Evolutionary conservation across 2,797 vertebrate genomes (phyloP).

Genomic region (Neomorphus geoffroyi): DNA sequence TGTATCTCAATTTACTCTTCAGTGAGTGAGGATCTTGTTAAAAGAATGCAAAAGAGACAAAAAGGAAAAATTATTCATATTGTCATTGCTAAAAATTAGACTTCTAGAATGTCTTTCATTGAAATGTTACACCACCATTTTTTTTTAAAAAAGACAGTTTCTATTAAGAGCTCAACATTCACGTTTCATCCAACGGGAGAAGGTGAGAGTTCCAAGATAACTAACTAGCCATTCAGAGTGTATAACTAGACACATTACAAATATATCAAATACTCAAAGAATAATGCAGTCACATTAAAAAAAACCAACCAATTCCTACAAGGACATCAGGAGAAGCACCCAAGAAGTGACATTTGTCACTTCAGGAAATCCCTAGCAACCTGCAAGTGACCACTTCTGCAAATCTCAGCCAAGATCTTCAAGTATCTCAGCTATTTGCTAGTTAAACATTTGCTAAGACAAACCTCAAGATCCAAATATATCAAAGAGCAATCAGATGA

Average conservation of each 20-base stretch:
- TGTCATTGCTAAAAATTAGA: neutral
- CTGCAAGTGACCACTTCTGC: neutral
- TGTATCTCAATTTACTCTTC: neutral
- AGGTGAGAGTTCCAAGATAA: neutral
- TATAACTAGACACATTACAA: neutral
- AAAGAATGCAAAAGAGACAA: neutral
- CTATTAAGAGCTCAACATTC: neutral
- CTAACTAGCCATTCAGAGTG: neutral
- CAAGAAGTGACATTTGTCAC: neutral
- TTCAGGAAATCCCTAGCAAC: neutral
- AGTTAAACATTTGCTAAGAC: neutral
- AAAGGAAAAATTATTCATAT: neutral
- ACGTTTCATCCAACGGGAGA: neutral
- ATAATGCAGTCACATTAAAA: neutral
- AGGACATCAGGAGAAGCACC: neutral
- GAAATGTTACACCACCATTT: rapidly evolving
- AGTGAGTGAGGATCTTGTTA: neutral
- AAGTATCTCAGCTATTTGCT: neutral
- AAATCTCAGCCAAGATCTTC: neutral
- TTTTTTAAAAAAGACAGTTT: neutral
- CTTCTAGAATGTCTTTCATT: neutral
- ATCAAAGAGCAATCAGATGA: neutral
- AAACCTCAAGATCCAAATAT: neutral
- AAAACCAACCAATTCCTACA: neutral
- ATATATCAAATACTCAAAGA: neutral